Conservation (phyloP, 2,113 vertebrate genomes). For the Arothron firmamentum region DNA sequence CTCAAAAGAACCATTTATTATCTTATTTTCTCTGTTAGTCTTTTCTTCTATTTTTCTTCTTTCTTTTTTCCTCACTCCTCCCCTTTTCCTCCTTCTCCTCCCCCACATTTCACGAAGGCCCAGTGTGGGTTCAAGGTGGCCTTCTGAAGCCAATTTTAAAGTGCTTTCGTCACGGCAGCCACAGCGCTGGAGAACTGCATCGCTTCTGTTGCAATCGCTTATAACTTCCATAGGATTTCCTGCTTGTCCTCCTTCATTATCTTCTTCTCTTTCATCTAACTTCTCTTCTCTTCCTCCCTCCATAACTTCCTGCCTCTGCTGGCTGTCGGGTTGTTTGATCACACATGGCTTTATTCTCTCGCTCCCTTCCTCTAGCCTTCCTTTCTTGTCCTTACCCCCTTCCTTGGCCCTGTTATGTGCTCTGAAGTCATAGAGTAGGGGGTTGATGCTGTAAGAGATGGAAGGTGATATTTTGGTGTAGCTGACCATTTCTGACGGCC, state of each 20-base stretch:
- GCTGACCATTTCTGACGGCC: constrained; percentile 68
- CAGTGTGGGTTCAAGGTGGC: constrained; percentile 1
- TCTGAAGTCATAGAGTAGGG: constrained; percentile 68
- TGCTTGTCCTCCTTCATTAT: constrained; percentile 52
- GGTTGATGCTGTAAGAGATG: constrained; percentile 66
- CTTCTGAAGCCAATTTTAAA: constrained; percentile 47
- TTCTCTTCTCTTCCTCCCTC: constrained; percentile 42
- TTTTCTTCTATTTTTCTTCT: constrained; percentile 43
- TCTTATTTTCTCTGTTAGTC: constrained; percentile 16
- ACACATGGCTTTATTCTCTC: constrained; percentile 47
- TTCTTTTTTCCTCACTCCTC: constrained; percentile 47
- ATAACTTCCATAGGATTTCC: constrained; percentile 53
- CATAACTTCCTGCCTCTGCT: constrained; percentile 38
- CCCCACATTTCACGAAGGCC: constrained; percentile 27
- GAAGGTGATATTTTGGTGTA: constrained; percentile 57
- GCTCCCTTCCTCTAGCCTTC: constrained; percentile 31
- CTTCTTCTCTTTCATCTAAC: constrained; percentile 54
- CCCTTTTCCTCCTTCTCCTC: constrained; percentile 47
- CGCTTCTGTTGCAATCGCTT: constrained; percentile 19
- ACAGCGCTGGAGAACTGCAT: constrained; percentile 15
- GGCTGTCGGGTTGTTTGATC: constrained; percentile 58
- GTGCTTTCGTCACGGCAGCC: constrained; percentile 45
- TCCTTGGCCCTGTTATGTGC: constrained; percentile 49
- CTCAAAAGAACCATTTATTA: constrained; percentile 28
- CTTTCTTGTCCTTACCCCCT: constrained; percentile 26